A percentile compares a stretch with the other conserved stretches of the same genome.
These are phyloP conservation scores for Aromia moschata DNA, from an alignment of 2,888 invertebrate genomes.

Conservation along the genomic window DNA sequence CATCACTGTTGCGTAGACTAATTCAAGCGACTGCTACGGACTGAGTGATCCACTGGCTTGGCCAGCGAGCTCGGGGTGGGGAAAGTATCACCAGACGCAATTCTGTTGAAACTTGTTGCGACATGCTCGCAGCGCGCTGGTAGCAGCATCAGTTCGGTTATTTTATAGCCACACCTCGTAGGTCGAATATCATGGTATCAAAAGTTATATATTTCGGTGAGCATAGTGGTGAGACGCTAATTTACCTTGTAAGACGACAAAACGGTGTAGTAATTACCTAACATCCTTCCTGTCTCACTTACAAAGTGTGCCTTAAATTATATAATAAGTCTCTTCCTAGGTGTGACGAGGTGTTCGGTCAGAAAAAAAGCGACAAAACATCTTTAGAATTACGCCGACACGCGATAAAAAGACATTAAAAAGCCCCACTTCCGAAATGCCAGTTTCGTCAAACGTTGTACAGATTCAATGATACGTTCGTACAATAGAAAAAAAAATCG, in stretches of 20 bases:
- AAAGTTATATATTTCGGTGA: too few relatives aligned
- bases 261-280: constrained; percentile 19
- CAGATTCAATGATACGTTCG: constrained; percentile 13
- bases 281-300: constrained; percentile 41
- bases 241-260: constrained; percentile 5
- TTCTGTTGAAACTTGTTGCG: too few relatives aligned
- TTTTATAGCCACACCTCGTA: too few relatives aligned
- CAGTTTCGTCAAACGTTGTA: constrained; percentile 22
- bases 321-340: constrained; percentile 18
- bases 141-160: too few relatives aligned
- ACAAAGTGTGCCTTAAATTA: constrained; percentile 42
- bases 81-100: too few relatives aligned
- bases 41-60: too few relatives aligned
- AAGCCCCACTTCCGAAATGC: constrained; percentile 36
- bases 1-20: too few relatives aligned
- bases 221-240: too few relatives aligned
- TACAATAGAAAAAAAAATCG: constrained; percentile 29
- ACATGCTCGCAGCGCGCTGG: too few relatives aligned
- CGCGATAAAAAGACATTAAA: constrained; percentile 38
- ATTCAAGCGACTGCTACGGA: too few relatives aligned
- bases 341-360: constrained; percentile 35
- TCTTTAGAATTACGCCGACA: constrained; percentile 31
- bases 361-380: constrained; percentile 35
- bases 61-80: too few relatives aligned
- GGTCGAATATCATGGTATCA: too few relatives aligned